Evolutionary conservation across 2,888 invertebrate genomes (phyloP), one percentile per base, ranked within the genome.

Genomic region (Dicyrtomina minuta): DNA sequence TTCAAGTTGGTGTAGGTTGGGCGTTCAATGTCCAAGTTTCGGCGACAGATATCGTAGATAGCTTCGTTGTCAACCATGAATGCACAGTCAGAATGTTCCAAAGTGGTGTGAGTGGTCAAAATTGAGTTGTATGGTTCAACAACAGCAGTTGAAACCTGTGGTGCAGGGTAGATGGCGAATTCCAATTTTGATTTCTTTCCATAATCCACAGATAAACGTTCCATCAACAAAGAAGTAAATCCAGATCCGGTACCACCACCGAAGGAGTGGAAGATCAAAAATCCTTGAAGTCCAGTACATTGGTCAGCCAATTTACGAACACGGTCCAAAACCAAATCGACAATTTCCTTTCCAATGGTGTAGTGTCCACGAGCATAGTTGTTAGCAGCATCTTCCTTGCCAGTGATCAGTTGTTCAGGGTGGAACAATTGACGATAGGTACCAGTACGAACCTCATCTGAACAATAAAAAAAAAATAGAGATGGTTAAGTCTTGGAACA

Each of bases 301-400:
- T 91, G 90, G 80, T 93, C 92, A 2, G 91, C 86, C 77, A 91
- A 83, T 81, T 90, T 91, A 72, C 90, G 84, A 67, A 91, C 84
- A 55, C 90, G 61, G 61, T 73, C 73, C 62, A 73, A 60, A 67
- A 73, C 73, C 51, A 73, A 59, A 44, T 73, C 73, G 20, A 73
- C 73, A 46, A 73, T 73, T 66, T 73, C 73, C 60, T 73, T 73
- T 81, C 95, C 96, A 81, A 97, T 93, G 78, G 96, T 96, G 87
- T 97, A 97, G 85, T 96, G 96, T 73, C 96, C 96, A n/a, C n/a
- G n/a, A n/a, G n/a, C n/a, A n/a, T n/a, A n/a, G n/a, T n/a, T n/a
- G n/a, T n/a, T n/a, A 79, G 96, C 96, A 65, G 96, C 96, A 82
- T 96, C 96, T 84, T 96, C 96, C 83, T 97, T 97, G 79, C 96